Conservation (phyloP, 2,113 vertebrate species). For the Excalfactoria chinensis region DNA sequence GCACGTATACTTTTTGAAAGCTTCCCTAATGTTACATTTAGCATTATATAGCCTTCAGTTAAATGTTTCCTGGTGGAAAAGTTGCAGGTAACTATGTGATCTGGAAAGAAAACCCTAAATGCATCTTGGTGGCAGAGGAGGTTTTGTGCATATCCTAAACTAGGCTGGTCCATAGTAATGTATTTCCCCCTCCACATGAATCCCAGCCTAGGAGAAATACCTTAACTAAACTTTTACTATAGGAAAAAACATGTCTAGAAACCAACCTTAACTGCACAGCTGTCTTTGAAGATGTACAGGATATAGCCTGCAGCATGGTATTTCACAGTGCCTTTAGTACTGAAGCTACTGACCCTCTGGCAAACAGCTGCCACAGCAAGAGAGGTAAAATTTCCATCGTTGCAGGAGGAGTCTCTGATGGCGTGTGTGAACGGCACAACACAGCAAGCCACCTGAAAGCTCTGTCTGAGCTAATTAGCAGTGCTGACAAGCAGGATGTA, state of each 20-base stretch:
- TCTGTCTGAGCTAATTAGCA: slow-evolving; percentile 18
- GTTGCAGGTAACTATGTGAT: background rate
- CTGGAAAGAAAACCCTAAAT: slow-evolving; percentile 19
- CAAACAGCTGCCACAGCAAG: slow-evolving; percentile 26
- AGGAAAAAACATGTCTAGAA: slow-evolving; percentile 49
- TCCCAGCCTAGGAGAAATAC: background rate
- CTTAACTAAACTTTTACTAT: slow-evolving; percentile 1
- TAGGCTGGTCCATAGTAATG: background rate
- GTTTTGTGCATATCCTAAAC: background rate
- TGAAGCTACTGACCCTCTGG: slow-evolving; percentile 32
- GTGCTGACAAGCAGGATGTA: background rate
- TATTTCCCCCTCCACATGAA: background rate
- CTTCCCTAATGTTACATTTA: background rate
- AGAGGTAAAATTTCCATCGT: background rate
- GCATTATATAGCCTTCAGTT: background rate
- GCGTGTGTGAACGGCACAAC: background rate
- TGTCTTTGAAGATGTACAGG: slow-evolving; percentile 4
- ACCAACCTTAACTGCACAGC: background rate
- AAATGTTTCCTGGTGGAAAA: background rate
- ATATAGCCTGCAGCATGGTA: background rate
- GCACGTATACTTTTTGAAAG: background rate
- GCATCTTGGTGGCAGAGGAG: background rate
- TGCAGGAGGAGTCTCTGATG: background rate
- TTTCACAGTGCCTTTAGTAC: background rate
- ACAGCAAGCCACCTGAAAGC: slow-evolving; percentile 8